Conservation (phyloP, 2,888 invertebrate genomes). For the Apotomis capreana region DNA sequence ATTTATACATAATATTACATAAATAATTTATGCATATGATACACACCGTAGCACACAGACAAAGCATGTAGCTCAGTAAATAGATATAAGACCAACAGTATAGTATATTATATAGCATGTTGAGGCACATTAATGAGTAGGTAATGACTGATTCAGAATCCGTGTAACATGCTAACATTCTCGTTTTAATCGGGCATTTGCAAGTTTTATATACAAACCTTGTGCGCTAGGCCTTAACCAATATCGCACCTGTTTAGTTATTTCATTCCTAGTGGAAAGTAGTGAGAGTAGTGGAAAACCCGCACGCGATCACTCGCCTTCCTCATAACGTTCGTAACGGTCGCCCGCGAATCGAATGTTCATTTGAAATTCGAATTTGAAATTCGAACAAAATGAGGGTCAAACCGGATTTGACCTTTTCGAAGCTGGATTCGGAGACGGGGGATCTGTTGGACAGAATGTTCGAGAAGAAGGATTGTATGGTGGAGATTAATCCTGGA, state of each 20-base stretch:
- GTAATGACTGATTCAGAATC: no score
- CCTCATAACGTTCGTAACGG: constrained; percentile 49
- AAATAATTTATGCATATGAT: no score
- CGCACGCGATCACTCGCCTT: constrained; percentile 66
- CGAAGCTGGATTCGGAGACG: constrained; percentile 84
- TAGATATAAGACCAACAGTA: no score
- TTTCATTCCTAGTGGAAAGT: constrained; percentile 57
- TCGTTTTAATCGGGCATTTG: no score
- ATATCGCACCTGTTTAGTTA: constrained; percentile 11
- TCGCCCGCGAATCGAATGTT: constrained; percentile 47
- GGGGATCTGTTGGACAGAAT: constrained; percentile 85
- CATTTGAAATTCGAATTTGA: constrained; percentile 13
- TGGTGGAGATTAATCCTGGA: constrained; percentile 89
- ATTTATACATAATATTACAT: no score
- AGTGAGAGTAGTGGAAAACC: constrained; percentile 63
- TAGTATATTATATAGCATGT: no score
- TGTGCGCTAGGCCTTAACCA: constrained; percentile 18
- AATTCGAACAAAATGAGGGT: constrained; percentile 63
- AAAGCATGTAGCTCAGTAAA: no score
- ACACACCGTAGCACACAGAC: no score
- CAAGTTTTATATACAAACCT: no score
- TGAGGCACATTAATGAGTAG: no score
- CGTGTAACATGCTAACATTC: no score
- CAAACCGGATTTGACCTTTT: constrained; percentile 76
- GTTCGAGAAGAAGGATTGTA: constrained; percentile 87